A percentile compares a stretch with the other conserved stretches of the same genome.
These are phyloP conservation scores for Centropus unirufus DNA, from an alignment of 2,113 vertebrate genomes.

Conservation along the genomic window DNA sequence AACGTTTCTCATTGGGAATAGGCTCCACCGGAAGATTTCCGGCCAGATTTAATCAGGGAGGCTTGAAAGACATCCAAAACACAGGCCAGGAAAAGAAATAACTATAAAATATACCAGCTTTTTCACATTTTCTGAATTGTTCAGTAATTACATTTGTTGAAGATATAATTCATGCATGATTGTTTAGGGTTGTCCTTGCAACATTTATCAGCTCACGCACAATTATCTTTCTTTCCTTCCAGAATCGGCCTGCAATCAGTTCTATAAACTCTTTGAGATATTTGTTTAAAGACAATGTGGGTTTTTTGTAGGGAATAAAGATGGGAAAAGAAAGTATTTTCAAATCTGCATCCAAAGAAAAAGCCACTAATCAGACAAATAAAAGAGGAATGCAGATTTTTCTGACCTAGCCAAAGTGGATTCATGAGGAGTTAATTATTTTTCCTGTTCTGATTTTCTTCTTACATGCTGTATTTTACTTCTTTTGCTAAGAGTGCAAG, in stretches of 20 bases:
- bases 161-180: conserved; percentile 50
- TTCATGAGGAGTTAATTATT: background rate
- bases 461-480: background rate
- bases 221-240: conserved; percentile 38
- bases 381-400: conserved; percentile 15
- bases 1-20: background rate
- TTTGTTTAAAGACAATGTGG: conserved; percentile 52
- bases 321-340: conserved; percentile 35
- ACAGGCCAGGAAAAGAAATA: conserved; percentile 46
- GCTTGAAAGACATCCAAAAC: conserved; percentile 57
- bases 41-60: conserved; percentile 50
- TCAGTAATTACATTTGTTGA: conserved; percentile 54
- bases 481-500: background rate
- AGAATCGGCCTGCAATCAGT: conserved; percentile 28
- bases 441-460: background rate
- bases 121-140: conserved; percentile 60
- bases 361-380: conserved; percentile 9
- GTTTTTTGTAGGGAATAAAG: conserved; percentile 5
- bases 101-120: conserved; percentile 20
- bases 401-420: background rate
- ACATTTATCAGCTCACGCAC: background rate
- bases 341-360: conserved; percentile 14
- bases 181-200: conserved; percentile 60
- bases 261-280: conserved; percentile 15
- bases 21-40: conserved; percentile 14